Evolutionary conservation across 1,140 invertebrate genomes (phyloP).

Genomic region (Drosophila bifasciata): DNA sequence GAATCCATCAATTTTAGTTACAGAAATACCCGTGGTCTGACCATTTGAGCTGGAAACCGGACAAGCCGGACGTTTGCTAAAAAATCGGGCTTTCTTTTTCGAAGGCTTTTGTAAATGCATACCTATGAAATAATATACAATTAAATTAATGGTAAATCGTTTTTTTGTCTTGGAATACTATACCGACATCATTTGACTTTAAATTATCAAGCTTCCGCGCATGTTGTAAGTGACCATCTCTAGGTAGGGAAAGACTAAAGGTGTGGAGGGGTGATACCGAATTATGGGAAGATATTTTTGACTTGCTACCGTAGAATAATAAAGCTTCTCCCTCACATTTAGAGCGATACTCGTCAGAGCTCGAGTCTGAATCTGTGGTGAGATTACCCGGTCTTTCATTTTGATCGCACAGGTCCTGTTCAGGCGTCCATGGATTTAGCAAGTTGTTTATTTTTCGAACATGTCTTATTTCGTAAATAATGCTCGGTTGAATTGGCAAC

Average conservation of each 20-base stretch:
- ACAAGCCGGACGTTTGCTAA: not conserved
- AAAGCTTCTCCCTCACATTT: slow-evolving; percentile 49
- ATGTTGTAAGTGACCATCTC: slow-evolving; percentile 86
- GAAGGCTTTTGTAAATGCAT: slow-evolving; percentile 42
- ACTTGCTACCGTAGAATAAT: slow-evolving; percentile 52
- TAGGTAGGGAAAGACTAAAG: slow-evolving; percentile 89
- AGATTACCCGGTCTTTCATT: slow-evolving; percentile 88
- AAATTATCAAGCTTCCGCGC: slow-evolving; percentile 31
- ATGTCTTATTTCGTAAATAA: slow-evolving; percentile 7
- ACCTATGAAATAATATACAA: slow-evolving; percentile 8
- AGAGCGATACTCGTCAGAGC: slow-evolving; percentile 50
- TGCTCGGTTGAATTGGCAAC: slow-evolving; percentile 38
- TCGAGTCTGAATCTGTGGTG: slow-evolving; percentile 38
- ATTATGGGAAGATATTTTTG: slow-evolving; percentile 20
- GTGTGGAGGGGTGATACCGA: slow-evolving; percentile 84
- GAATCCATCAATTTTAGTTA: slow-evolving; percentile 24
- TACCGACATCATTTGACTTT: slow-evolving; percentile 24
- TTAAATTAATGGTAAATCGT: no score
- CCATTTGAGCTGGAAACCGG: slow-evolving; percentile 1
- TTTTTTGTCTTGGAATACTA: not conserved
- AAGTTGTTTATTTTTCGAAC: slow-evolving; percentile 15
- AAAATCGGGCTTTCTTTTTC: slow-evolving; percentile 34
- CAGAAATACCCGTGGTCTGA: slow-evolving; percentile 4
- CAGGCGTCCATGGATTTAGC: slow-evolving; percentile 89
- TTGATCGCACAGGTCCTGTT: slow-evolving; percentile 88